A percentile compares a stretch with the other conserved stretches of the same genome.
These are phyloP conservation scores for Lordiphosa clarofinis DNA, from an alignment of 1,140 invertebrate genomes.

Conservation along the genomic window DNA sequence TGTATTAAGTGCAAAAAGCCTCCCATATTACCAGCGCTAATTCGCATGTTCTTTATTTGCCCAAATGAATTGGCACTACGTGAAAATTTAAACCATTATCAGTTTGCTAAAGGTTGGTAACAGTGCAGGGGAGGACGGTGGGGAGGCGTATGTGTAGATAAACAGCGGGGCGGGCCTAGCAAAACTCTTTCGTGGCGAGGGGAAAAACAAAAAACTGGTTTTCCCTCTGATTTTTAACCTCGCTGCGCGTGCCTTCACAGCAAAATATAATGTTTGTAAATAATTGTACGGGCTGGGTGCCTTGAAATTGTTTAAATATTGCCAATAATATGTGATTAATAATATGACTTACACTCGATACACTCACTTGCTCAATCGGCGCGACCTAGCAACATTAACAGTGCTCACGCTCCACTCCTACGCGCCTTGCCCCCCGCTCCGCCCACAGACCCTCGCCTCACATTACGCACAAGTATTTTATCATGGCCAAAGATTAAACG, in stretches of 20 bases:
- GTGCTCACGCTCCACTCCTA: constrained; percentile 8
- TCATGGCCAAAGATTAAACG: too few species aligned
- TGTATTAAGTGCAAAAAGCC: constrained; percentile 5
- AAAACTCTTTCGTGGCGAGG: constrained; percentile 1
- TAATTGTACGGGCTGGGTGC: constrained; percentile 22
- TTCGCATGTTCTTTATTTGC: constrained; percentile 38
- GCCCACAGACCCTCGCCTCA: too few species aligned
- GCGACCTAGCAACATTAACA: too few species aligned
- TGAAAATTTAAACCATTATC: constrained; percentile 31
- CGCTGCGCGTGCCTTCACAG: constrained; percentile 56
- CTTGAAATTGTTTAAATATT: constrained; percentile 33
- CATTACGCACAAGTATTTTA: too few species aligned
- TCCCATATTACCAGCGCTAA: constrained; percentile 18
- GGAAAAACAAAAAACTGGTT: constrained; percentile 42
- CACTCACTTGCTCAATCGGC: too few species aligned
- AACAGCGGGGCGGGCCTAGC: constrained; percentile 11
- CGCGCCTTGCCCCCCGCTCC: constrained; percentile 4
- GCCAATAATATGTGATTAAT: constrained; percentile 25
- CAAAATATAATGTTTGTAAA: constrained; percentile 39
- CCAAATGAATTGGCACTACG: constrained; percentile 50
- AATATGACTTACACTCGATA: constrained; percentile 7
- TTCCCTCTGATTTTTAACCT: constrained; percentile 43
- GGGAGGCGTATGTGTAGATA: constrained; percentile 15
- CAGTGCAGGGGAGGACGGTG: not conserved
- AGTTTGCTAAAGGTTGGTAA: constrained; percentile 5